Percentiles rank a stretch among this genome's conserved stretches.
phyloP scores from a whole-genome alignment of 2,888 invertebrate species.

The Amaurobius ferox region DNA sequence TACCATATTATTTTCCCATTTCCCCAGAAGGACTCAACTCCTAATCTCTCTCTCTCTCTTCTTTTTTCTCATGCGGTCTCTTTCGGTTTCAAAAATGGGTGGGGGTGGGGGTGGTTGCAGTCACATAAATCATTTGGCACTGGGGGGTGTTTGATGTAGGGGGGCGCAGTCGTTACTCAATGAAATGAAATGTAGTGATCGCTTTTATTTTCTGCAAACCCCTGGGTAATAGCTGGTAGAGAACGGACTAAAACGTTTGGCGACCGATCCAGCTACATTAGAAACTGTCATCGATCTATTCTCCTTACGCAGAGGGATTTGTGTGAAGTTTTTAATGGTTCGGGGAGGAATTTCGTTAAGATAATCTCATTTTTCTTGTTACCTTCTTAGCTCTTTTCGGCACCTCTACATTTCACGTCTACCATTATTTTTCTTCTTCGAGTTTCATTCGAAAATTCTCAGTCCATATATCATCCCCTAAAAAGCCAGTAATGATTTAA shows the following conservation, averaged over 20 bases:
- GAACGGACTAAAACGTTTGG: constrained; percentile 29
- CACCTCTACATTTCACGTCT: too few species aligned
- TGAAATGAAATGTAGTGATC: constrained; percentile 67
- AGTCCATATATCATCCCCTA: too few species aligned
- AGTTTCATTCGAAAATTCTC: too few species aligned
- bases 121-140: constrained; percentile 60
- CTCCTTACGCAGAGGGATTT: neutral
- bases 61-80: constrained; percentile 7
- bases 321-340: neutral
- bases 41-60: constrained; percentile 36
- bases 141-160: constrained; percentile 16
- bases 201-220: constrained; percentile 43
- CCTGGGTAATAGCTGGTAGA: constrained; percentile 30
- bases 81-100: constrained; percentile 8
- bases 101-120: constrained; percentile 10
- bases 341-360: neutral
- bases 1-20: constrained; percentile 71
- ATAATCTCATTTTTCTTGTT: too few species aligned
- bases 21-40: constrained; percentile 42
- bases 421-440: too few species aligned
- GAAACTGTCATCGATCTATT: neutral
- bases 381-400: too few species aligned
- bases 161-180: constrained; percentile 61
- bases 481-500: too few species aligned
- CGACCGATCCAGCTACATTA: constrained; percentile 26